Percentiles rank a stretch among this genome's conserved stretches.
These are phyloP conservation scores for Nomia melanderi DNA, from an alignment of 1,140 invertebrate species.

Conservation along the genomic window DNA sequence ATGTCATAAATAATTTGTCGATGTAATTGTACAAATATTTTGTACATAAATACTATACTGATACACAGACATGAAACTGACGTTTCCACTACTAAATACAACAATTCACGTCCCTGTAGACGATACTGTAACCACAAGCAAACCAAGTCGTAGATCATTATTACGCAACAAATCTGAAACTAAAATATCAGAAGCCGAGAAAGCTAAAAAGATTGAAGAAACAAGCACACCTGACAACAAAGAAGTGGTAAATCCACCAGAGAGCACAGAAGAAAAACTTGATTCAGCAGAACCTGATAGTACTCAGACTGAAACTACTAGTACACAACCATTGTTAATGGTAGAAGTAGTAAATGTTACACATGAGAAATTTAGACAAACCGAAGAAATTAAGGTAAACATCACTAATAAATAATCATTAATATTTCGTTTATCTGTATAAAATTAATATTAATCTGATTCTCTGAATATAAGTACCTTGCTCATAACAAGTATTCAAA, in stretches of 20 bases:
- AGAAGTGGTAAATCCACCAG: constrained; percentile 12
- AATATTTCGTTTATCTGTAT: too few species aligned
- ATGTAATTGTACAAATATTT: neutral
- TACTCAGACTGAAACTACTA: constrained; percentile 52
- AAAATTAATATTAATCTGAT: too few species aligned
- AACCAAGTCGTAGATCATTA: constrained; percentile 69
- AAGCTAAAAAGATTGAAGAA: constrained; percentile 57
- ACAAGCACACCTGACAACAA: constrained; percentile 12
- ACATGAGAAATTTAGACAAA: constrained; percentile 94
- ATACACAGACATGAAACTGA: constrained; percentile 80
- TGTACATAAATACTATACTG: constrained; percentile 33
- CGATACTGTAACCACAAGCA: constrained; percentile 65
- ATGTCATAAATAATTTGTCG: constrained; percentile 16
- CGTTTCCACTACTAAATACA: constrained; percentile 85
- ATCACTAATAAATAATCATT: too few species aligned
- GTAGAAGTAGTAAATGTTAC: constrained; percentile 97
- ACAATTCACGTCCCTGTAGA: constrained; percentile 84
- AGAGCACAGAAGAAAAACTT: constrained; percentile 48
- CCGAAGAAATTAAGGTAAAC: constrained; percentile 95
- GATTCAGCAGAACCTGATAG: constrained; percentile 62
- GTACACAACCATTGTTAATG: constrained; percentile 88
- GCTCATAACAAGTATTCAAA: too few species aligned
- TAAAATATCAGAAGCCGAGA: constrained; percentile 42
- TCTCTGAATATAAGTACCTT: too few species aligned
- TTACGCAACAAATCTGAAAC: constrained; percentile 65